Base-by-base conservation (phyloP, 2,113 vertebrate species). In the Bagarius yarrelli region DNA sequence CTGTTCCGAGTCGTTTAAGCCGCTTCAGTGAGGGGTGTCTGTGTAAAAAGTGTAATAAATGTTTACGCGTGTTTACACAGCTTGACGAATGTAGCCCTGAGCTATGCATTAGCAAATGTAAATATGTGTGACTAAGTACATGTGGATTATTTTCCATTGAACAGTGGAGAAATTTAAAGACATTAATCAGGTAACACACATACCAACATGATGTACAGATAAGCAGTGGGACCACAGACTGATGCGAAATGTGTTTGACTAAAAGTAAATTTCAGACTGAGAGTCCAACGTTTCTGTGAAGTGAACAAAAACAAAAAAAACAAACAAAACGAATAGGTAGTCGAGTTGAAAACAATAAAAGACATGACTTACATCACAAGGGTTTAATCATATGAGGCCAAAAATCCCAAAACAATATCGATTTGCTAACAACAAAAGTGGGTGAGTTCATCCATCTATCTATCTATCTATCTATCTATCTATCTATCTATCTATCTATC, bases 51-150 rank as follows among this genome's bases (percentile, higher is more conserved):
- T 36, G 14, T 11, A 76, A 15, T 18, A 40, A 76, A 59, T 76
- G 56, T 76, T 60, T 63, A 52, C 70, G 36, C 16, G 2, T 73
- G 70, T 81, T 81, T 81, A 63, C 79, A 80, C 57, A 64, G 47
- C 59, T 40, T 81, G 79, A 81, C 32, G 55, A 81, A 81, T 74
- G 47, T 55, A 40, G 23, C 70, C n/a, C 47, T 55, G 16, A 74
- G 79, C 71, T 61, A 40, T 36, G 69, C 79, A 61, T 61, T 73
- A 73, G 57, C 2, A 8, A 63, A 81, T 18, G 66, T 67, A 55
- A 56, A 75, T 57, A 75, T 5, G 53, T 59, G 14, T 72, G 59
- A 60, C 64, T 25, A 47, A 59, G 66, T n/a, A 70, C 23, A 57
- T n/a, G 40, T 44, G 77, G 52, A 53, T 56, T 55, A 47, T 63